Percentiles rank a stretch among this genome's conserved stretches.
These are phyloP conservation scores for Thereva unica DNA, from an alignment of 2,888 invertebrate genomes.

Conservation along the genomic window DNA sequence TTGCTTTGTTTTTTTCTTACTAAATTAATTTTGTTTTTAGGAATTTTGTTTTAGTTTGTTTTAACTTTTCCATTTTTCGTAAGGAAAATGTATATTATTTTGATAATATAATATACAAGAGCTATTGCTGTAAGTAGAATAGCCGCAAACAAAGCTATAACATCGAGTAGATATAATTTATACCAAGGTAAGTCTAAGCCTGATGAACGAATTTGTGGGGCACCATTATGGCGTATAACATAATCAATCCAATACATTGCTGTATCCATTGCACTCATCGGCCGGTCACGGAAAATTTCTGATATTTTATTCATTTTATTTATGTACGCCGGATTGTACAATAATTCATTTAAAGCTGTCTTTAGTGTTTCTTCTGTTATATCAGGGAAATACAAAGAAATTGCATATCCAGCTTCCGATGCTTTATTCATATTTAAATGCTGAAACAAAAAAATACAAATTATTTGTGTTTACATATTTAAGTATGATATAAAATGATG, in stretches of 20 bases:
- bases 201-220: slow-evolving; percentile 54
- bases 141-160: slow-evolving; percentile 45
- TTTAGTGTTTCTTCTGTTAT: slow-evolving; percentile 50
- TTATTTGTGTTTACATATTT: slow-evolving; percentile 33
- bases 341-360: slow-evolving; percentile 52
- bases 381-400: slow-evolving; percentile 52
- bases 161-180: slow-evolving; percentile 56
- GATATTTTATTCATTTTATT: slow-evolving; percentile 53
- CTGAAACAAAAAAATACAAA: slow-evolving; percentile 46
- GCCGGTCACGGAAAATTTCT: slow-evolving; percentile 55
- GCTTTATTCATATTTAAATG: slow-evolving; percentile 55
- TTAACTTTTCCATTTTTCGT: no score
- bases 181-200: slow-evolving; percentile 55
- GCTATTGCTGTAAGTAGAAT: background rate
- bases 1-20: no score
- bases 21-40: no score
- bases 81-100: background rate
- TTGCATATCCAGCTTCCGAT: slow-evolving; percentile 53
- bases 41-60: no score
- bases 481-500: background rate
- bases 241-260: slow-evolving; percentile 60
- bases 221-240: slow-evolving; percentile 57
- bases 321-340: slow-evolving; percentile 54
- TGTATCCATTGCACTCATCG: slow-evolving; percentile 51
- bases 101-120: slow-evolving; percentile 9